Evolutionary conservation across 64 coral and sea anemone species (phyloP).

Genomic region (Montipora cactus): DNA sequence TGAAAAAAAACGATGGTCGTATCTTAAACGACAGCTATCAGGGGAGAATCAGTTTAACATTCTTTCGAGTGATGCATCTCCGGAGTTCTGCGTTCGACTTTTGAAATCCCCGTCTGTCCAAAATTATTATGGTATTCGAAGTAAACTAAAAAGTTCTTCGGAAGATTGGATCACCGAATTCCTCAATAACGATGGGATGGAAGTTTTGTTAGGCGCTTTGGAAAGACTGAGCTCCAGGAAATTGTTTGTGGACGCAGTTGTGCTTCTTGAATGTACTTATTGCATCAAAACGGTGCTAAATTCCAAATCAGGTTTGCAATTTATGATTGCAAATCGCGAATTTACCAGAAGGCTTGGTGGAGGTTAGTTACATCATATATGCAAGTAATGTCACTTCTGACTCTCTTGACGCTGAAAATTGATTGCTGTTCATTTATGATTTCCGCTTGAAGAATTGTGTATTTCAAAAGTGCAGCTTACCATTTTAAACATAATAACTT

Average conservation of each 20-base stretch:
- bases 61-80: constrained; percentile 68
- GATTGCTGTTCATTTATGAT: not conserved
- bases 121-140: constrained; percentile 80
- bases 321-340: constrained; percentile 75
- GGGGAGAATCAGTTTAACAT: not conserved
- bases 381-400: not conserved
- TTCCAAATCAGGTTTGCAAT: constrained; percentile 85
- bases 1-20: constrained; percentile 49
- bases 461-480: not conserved
- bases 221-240: constrained; percentile 61
- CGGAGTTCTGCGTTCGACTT: constrained; percentile 86
- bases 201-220: constrained; percentile 70
- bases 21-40: constrained; percentile 53
- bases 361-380: constrained; percentile 64
- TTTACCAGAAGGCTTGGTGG: constrained; percentile 59
- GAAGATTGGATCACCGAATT: constrained; percentile 89
- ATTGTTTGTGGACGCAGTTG: constrained; percentile 66
- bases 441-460: not conserved
- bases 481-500: too few species aligned
- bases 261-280: constrained; percentile 85
- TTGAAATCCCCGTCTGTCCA: constrained; percentile 71
- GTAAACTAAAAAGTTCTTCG: constrained; percentile 64
- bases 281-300: constrained; percentile 93
- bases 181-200: constrained; percentile 75
- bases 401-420: not conserved